phyloP scores from a whole-genome alignment of 2,113 vertebrate species.

The Cyanistes caeruleus region DNA sequence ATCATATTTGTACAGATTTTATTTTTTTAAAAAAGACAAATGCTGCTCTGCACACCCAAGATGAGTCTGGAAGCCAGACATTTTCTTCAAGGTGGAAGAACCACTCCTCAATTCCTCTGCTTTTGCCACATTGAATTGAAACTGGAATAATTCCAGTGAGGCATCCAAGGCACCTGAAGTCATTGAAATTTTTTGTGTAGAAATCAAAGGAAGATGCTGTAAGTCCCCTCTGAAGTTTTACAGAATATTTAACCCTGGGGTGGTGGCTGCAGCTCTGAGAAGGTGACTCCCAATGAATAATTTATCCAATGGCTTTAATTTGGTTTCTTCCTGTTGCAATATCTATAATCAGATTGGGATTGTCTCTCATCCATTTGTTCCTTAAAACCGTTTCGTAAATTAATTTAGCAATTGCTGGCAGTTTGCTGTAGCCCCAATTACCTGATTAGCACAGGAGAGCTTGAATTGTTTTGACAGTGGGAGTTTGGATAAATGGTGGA shows the following conservation, averaged over 20 bases:
- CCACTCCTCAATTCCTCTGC: not conserved
- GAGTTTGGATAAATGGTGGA: not conserved
- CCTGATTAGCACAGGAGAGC: not conserved
- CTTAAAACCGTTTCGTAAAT: constrained; percentile 11
- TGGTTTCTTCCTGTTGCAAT: constrained; percentile 7
- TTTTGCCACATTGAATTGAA: not conserved
- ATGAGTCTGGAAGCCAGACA: not conserved
- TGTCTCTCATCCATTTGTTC: not conserved
- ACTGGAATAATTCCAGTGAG: not conserved
- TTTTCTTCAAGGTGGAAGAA: not conserved
- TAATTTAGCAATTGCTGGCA: constrained; percentile 14
- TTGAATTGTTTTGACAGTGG: not conserved
- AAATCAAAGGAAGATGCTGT: not conserved
- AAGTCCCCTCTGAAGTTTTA: not conserved
- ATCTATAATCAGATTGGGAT: constrained; percentile 30
- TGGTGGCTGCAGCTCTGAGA: not conserved
- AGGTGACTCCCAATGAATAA: not conserved
- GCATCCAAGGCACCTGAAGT: not conserved
- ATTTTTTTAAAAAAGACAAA: not conserved
- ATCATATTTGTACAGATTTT: fast-evolving
- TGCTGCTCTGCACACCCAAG: not conserved
- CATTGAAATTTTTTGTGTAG: not conserved
- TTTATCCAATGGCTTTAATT: constrained; percentile 21
- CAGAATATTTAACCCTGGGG: not conserved
- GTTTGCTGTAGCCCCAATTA: not conserved